Conservation (phyloP, 2,888 invertebrate species). For the Mythimna vitellina region DNA sequence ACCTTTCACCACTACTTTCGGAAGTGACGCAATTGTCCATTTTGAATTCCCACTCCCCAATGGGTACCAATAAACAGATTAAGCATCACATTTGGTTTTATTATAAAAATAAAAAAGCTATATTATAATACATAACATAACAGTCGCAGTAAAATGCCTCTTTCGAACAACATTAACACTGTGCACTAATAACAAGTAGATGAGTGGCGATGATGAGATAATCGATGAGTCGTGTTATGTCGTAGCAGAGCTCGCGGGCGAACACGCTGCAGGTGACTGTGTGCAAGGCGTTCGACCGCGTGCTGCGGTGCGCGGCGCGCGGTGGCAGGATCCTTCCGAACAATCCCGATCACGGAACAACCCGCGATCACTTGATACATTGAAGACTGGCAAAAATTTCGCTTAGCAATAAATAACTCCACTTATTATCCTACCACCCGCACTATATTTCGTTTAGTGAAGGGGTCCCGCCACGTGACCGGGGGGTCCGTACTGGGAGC, state of each 20-base stretch:
- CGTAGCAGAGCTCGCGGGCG: conserved; percentile 70
- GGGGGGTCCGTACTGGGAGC: conserved; percentile 89
- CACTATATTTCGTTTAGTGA: conserved; percentile 78
- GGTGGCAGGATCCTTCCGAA: conserved; percentile 65
- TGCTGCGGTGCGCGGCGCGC: conserved; percentile 61
- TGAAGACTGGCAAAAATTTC: conserved; percentile 62
- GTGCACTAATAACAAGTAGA: conserved; percentile 89
- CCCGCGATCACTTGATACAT: conserved; percentile 32
- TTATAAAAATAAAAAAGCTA: conserved; percentile 88
- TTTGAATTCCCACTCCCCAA: conserved; percentile 68
- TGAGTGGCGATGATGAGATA: conserved; percentile 79
- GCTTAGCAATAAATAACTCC: conserved; percentile 80
- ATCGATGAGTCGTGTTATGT: conserved; percentile 72
- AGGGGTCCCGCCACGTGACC: conserved; percentile 88
- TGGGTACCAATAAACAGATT: conserved; percentile 77
- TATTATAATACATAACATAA: conserved; percentile 88
- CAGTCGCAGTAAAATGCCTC: conserved; percentile 86
- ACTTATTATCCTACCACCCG: conserved; percentile 77
- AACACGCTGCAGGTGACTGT: conserved; percentile 82
- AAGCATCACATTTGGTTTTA: conserved; percentile 85
- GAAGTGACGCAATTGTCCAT: conserved; percentile 78
- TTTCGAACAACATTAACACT: conserved; percentile 86
- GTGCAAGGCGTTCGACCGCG: conserved; percentile 80
- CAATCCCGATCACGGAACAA: conserved; percentile 33
- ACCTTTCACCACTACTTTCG: conserved; percentile 88